Evolutionary conservation across 2,888 invertebrate species (phyloP), one percentile per base, ranked within the genome.

Genomic region (Lycophotia porphyrea): DNA sequence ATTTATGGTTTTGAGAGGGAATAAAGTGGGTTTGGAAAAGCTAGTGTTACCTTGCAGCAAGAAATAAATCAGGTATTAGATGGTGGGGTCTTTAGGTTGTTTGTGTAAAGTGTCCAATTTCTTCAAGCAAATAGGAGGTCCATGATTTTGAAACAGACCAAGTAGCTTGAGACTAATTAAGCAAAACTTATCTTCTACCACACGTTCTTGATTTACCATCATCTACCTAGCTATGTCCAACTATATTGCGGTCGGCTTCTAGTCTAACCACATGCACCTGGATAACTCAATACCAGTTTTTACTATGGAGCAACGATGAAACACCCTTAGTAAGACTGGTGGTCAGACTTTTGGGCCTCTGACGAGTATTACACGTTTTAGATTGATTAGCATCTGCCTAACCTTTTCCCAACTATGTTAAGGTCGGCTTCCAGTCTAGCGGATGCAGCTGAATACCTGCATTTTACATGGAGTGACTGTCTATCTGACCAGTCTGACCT

Each of bases 1-100:
- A 86, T 79, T 84, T 76, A 84, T 86, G 42, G 67, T 15, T 63
- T 68, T 60, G n/a, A 64, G 69, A 72, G 71, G 71, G 58, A 76
- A 80, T 84, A 83, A 83, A 83, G 60, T 70, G 71, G 1, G 44
- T 70, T 73, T 36, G 61, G 18, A 55, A 65, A 64, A 65, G 64
- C n/a, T 65, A 24, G 68, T 78, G 83, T 82, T 85, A 82, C 82
- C 18, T 18, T 21, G 52, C 27, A 68, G 71, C 73, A 82, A 73
- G 72, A 65, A 5, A 85, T 82, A 85, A 85, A 71, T 68, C 18
- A 27, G 34, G 1, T 36, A 21, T 71, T 60, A 24, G 67, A n/a
- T 42, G 18, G 34, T 66, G 34, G 34, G 34, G 61, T 67, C 18
- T 52, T 52, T 52, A 42, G 11, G 21, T 49, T 36, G 18, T 36